phyloP scores from a whole-genome alignment of 2,113 vertebrate species.

The Australoheros scitulus region DNA sequence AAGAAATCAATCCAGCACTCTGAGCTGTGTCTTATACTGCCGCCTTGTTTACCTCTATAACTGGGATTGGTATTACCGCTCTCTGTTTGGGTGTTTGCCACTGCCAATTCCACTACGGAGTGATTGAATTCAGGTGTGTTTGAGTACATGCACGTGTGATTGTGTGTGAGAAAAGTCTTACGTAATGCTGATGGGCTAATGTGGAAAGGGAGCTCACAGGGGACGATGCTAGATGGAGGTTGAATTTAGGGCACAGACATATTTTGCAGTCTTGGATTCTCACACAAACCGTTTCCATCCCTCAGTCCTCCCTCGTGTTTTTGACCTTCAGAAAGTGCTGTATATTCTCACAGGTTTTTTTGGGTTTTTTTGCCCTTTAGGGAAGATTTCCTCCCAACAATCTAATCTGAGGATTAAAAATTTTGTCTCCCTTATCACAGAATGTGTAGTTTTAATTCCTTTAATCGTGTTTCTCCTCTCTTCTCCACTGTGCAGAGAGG shows the following conservation, averaged over 20 bases:
- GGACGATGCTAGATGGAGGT: constrained; percentile 29
- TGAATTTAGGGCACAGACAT: constrained; percentile 60
- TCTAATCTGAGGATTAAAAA: constrained; percentile 59
- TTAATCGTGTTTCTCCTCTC: constrained; percentile 30
- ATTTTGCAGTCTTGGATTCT: constrained; percentile 6
- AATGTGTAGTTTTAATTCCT: constrained; percentile 26
- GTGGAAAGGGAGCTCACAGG: constrained; percentile 32
- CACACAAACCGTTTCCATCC: not conserved
- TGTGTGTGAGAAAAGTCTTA: constrained; percentile 52
- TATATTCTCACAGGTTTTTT: constrained; percentile 9
- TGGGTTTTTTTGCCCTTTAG: not conserved
- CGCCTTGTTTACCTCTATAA: constrained; percentile 25
- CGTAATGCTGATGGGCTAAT: constrained; percentile 58
- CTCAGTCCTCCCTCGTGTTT: not conserved
- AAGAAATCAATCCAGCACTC: constrained; percentile 19
- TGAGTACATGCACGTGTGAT: constrained; percentile 16
- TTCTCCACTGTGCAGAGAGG: constrained; percentile 70
- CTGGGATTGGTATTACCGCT: not conserved
- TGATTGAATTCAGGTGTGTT: constrained; percentile 58
- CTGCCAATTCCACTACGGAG: not conserved
- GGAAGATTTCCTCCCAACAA: constrained; percentile 16
- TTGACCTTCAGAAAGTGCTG: constrained; percentile 46
- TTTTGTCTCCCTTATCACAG: constrained; percentile 29
- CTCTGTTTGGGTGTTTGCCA: not conserved
- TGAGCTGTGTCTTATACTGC: not conserved